Evolutionary conservation across 2,888 invertebrate species (phyloP).

Genomic region (Aleiodes alternator): DNA sequence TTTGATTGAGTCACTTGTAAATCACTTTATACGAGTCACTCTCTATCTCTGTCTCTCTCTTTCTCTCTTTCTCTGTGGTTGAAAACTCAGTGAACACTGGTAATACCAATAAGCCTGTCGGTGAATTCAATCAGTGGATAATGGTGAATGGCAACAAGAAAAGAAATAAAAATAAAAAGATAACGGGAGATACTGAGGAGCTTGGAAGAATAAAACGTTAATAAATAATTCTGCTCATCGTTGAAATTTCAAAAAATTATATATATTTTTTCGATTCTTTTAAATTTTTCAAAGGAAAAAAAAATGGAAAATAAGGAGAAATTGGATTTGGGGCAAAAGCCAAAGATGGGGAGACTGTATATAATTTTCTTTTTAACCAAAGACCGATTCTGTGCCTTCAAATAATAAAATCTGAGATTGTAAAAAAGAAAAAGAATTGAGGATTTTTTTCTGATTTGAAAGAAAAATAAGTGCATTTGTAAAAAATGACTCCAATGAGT

Average conservation of each 20-base stretch:
- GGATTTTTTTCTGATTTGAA: conserved; percentile 30
- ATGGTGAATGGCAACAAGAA: background rate
- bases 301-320: background rate
- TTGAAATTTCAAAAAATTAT: background rate
- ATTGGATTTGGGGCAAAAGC: conserved; percentile 59
- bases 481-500: conserved; percentile 39
- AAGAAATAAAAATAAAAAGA: no score
- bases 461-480: conserved; percentile 49
- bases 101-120: conserved; percentile 33
- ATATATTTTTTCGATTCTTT: background rate
- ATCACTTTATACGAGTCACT: conserved; percentile 45
- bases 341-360: conserved; percentile 71
- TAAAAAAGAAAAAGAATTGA: conserved; percentile 19
- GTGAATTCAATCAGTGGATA: conserved; percentile 25
- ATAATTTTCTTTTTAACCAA: conserved; percentile 64
- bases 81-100: background rate
- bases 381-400: conserved; percentile 63
- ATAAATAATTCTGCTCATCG: no score
- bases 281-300: background rate
- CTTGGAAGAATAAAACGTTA: background rate
- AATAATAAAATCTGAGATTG: conserved; percentile 23
- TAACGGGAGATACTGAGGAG: background rate
- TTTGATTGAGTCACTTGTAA: conserved; percentile 57
- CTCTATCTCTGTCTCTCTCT: background rate
- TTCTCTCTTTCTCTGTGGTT: background rate